Conservation (phyloP, 2,797 vertebrate genomes). For the Scarus forsteni region DNA sequence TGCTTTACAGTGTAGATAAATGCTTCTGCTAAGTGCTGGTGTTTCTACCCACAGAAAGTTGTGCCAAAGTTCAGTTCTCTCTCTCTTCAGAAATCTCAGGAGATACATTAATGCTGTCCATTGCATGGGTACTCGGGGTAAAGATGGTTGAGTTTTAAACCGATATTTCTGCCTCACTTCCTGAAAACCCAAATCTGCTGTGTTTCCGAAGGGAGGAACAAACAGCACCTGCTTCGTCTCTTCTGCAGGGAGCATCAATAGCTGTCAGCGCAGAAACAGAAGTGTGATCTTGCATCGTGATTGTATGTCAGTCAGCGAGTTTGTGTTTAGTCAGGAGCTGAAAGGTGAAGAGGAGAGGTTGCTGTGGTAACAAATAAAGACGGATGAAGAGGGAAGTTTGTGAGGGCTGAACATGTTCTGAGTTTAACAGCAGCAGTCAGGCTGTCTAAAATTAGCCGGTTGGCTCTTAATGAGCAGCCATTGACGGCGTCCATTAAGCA, state of each 20-base stretch:
- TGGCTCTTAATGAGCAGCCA: slow-evolving; percentile 41
- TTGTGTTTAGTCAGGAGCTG: neutral
- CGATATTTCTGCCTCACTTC: no score
- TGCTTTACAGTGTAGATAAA: no score
- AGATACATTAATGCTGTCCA: no score
- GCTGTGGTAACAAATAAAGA: slow-evolving; percentile 59
- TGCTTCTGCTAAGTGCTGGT: no score
- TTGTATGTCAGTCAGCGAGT: neutral
- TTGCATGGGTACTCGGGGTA: no score
- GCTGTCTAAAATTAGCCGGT: slow-evolving; percentile 9
- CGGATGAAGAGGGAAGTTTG: neutral
- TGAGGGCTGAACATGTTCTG: neutral
- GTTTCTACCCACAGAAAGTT: no score
- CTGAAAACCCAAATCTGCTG: no score
- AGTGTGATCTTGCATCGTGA: slow-evolving; percentile 15
- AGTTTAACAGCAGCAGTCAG: slow-evolving; percentile 16
- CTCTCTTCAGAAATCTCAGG: no score
- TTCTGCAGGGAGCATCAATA: slow-evolving; percentile 13
- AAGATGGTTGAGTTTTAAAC: no score
- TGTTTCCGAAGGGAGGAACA: no score
- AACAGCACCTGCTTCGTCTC: neutral
- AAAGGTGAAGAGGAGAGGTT: slow-evolving; percentile 41
- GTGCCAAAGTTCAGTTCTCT: no score
- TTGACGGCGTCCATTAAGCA: neutral
- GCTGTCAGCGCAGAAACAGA: slow-evolving; percentile 10